Conservation (phyloP, 2,888 invertebrate genomes). For the Morinoia aosen region DNA sequence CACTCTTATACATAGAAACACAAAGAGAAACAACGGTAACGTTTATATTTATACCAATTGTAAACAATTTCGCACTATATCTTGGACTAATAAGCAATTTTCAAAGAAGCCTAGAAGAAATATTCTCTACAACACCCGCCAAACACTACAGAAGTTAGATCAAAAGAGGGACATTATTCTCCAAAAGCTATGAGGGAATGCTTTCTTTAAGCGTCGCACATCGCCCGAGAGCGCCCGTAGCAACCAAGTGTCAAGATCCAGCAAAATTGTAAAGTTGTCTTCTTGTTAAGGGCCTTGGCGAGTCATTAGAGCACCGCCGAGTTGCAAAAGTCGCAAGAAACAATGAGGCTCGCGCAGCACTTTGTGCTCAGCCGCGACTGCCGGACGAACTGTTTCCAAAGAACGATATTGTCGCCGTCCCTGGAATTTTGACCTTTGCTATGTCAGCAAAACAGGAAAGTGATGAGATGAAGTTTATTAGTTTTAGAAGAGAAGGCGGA, state of each 20-base stretch:
- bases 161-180: background rate
- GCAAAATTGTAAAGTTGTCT: constrained; percentile 25
- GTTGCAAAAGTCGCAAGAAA: background rate
- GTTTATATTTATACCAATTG: background rate
- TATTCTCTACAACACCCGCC: background rate
- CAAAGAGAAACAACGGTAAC: no score
- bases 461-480: constrained; percentile 39
- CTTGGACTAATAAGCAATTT: background rate
- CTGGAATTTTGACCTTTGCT: constrained; percentile 29
- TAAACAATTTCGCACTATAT: background rate
- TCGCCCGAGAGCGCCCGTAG: background rate
- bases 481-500: constrained; percentile 34
- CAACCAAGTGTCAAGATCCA: background rate
- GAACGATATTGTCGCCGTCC: constrained; percentile 27
- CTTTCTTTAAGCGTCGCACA: background rate
- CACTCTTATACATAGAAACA: no score
- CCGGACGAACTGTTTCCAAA: background rate
- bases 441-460: constrained; percentile 13
- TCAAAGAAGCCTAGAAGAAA: background rate
- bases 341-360: background rate
- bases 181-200: background rate
- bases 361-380: background rate
- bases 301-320: background rate
- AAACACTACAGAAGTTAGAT: background rate
- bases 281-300: background rate